Conservation (phyloP, 2,113 vertebrate species). For the Limanda limanda region DNA sequence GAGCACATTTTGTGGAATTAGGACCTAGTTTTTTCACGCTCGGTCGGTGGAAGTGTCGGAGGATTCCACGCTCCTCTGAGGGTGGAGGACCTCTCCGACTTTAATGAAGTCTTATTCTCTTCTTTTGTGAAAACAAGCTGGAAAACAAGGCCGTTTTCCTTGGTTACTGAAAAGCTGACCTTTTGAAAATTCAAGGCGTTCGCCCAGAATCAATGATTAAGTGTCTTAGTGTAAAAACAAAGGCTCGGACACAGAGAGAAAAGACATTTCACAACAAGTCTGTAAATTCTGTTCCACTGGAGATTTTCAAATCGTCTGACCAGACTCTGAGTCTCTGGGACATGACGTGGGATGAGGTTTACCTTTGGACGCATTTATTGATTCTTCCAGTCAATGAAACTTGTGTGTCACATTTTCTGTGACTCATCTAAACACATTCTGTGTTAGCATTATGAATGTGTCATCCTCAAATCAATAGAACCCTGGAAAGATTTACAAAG, state of each 20-base stretch:
- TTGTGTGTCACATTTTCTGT: no score
- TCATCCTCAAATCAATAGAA: no score
- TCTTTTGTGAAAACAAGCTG: not conserved
- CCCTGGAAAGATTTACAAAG: no score
- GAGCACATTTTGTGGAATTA: conserved; percentile 14
- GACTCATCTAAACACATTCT: no score
- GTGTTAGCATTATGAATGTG: no score
- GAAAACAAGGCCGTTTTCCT: conserved; percentile 21
- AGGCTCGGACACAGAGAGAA: not conserved
- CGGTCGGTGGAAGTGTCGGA: not conserved
- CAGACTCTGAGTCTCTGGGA: no score
- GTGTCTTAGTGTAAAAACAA: not conserved
- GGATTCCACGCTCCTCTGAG: not conserved
- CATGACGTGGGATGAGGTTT: no score
- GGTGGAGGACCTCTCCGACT: not conserved
- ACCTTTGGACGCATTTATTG: no score
- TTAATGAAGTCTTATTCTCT: conserved; percentile 34
- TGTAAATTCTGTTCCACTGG: not conserved
- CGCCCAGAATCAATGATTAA: not conserved
- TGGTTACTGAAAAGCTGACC: conserved; percentile 41
- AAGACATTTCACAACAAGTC: not conserved
- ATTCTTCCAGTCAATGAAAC: no score
- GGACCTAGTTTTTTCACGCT: not conserved
- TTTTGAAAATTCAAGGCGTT: conserved; percentile 48
- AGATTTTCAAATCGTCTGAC: no score